phyloP scores from a whole-genome alignment of 2,113 vertebrate species.

The Nestor notabilis region DNA sequence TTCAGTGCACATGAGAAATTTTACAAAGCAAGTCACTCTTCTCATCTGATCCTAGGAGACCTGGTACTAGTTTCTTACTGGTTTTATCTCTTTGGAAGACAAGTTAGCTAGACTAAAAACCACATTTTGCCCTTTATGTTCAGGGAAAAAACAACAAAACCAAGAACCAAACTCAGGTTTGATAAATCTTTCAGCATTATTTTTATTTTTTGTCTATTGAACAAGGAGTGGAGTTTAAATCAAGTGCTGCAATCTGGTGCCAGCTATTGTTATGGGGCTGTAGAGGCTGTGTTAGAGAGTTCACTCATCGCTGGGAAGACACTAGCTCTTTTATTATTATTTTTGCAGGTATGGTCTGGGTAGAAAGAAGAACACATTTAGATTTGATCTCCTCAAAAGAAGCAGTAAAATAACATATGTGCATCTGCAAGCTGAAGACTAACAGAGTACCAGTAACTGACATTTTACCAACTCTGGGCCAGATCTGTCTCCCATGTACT shows the following conservation, averaged over 20 bases:
- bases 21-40: not conserved
- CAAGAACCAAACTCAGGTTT: not conserved
- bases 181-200: not conserved
- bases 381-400: not conserved
- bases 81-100: not conserved
- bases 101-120: not conserved
- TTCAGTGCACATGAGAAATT: not conserved
- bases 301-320: not conserved
- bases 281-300: not conserved
- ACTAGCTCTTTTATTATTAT: not conserved
- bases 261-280: not conserved
- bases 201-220: slow-evolving; percentile 41
- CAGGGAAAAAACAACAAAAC: not conserved
- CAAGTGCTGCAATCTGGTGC: slow-evolving; percentile 20
- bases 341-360: not conserved
- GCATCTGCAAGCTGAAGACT: not conserved
- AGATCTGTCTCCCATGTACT: not conserved
- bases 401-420: not conserved
- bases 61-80: not conserved
- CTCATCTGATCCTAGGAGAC: not conserved
- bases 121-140: not conserved
- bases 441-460: not conserved
- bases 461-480: not conserved
- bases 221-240: slow-evolving; percentile 40
- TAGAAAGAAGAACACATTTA: not conserved